Conservation (phyloP, 2,113 vertebrate genomes). For the Polyodon spathula region DNA sequence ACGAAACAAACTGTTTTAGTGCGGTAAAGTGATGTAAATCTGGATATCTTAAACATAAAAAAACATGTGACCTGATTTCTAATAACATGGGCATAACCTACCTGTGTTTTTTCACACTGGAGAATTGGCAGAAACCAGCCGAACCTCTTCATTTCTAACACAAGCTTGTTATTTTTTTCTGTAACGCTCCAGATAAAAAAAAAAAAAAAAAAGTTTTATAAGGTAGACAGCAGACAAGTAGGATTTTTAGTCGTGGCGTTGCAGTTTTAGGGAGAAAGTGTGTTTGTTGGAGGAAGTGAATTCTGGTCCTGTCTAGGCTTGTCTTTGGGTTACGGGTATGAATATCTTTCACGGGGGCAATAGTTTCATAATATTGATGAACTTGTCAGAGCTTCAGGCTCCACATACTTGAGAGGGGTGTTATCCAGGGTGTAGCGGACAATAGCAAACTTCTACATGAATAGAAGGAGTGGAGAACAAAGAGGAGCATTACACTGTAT, state of each 20-base stretch:
- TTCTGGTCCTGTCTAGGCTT: conserved; percentile 21
- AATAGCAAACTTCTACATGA: no score
- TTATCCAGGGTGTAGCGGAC: conserved; percentile 2
- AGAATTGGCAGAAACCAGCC: no score
- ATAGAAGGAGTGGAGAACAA: not conserved
- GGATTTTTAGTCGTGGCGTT: not conserved
- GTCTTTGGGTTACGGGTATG: conserved; percentile 8
- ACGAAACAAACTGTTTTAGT: no score
- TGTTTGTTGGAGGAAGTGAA: not conserved
- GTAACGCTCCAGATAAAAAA: not conserved
- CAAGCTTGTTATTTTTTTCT: not conserved
- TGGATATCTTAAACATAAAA: no score
- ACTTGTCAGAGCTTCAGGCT: conserved; percentile 20
- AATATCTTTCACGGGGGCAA: conserved; percentile 2
- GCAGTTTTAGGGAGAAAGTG: not conserved
- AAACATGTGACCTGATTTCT: no score
- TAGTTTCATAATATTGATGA: conserved; percentile 10
- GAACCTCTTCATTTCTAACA: no score
- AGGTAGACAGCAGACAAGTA: no score
- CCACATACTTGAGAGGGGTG: conserved; percentile 22
- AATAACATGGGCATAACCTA: no score
- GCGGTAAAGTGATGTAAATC: no score
- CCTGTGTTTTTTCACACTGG: no score
- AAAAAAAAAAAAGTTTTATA: not conserved
- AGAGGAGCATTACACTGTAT: not conserved